Base-by-base conservation (phyloP, 1,140 invertebrate genomes). In the Carposina sasakii region DNA sequence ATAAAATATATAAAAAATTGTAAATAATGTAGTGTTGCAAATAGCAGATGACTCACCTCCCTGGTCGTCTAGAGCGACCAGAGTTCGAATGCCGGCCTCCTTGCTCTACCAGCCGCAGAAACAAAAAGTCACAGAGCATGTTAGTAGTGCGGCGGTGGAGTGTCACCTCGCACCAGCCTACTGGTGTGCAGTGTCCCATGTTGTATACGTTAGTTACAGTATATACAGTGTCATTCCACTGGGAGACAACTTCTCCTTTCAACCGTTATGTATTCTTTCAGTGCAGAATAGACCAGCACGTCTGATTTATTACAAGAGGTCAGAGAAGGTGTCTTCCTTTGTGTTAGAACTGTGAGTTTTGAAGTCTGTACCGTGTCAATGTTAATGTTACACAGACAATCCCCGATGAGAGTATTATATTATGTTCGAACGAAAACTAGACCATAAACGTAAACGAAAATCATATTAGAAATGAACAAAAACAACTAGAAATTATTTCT, bases 61-160 rank as follows among this genome's bases (percentile, higher is more conserved):
- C 93, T 98, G 97, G 91, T 98, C 96, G 89, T 98, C 97, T 89
- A 98, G 92, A 89, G 96, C 96, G 88, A 98, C 96, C 91, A 98
- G 92, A 89, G 96, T 98, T 86, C 96, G 95, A 90, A 98, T 97
- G 88, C 96, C 97, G 86, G 96, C 96, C 91, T 99, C 97, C 93
- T 99, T 99, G 91, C 96, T 98, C 96, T 98, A 92, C 85, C 89
- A 87, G 91, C 90, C 90, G 88, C 89, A 88, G 89, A 88, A 86
- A 89, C 86, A 91, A 91, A 89, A 89, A 90, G 78, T 84, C 78
- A 83, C 70, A 82, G 73, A 84, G 76, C 71, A 81, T 84, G 78
- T 82, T 84, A 82, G 78, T 82, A 72, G 81, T 84, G 78, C 81
- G 76, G 75, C 64, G 74, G 77, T 81, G 67, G 69, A 76, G 76